A percentile compares a stretch with the other conserved stretches of the same genome.
Evolutionary conservation across 2,113 vertebrate species (phyloP).

Genomic region (Lepus americanus): DNA sequence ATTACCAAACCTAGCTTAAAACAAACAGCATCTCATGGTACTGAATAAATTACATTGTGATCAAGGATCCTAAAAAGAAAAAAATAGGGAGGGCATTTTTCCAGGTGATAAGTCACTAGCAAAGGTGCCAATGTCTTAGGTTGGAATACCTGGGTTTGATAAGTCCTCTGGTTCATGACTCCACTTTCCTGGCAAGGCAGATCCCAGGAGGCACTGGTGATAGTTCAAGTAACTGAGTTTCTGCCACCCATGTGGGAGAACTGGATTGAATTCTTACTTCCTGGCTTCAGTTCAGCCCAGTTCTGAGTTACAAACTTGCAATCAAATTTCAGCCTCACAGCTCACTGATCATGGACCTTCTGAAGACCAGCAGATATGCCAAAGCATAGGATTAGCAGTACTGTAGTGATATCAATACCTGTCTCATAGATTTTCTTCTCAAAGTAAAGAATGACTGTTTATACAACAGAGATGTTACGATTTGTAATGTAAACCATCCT

Average conservation of each 20-base stretch:
- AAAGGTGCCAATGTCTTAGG: no score
- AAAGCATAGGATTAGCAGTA: neutral
- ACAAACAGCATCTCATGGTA: neutral
- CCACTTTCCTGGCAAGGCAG: no score
- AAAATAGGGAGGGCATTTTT: neutral
- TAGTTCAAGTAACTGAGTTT: no score
- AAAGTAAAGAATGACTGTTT: neutral
- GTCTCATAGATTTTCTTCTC: neutral
- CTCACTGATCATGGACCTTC: neutral
- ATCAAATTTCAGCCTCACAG: neutral
- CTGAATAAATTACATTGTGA: neutral
- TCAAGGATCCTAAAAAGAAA: neutral
- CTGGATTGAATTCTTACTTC: no score
- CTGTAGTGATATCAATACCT: neutral
- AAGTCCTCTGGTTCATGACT: no score
- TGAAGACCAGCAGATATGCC: neutral
- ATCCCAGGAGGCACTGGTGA: no score
- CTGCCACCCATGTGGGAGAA: no score
- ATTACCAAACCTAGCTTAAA: neutral
- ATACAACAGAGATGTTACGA: neutral
- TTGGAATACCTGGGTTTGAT: no score
- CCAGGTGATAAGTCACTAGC: no score
- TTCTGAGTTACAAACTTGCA: neutral
- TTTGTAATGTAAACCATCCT: neutral
- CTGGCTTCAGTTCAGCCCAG: no score